phyloP scores from a whole-genome alignment of 2,113 vertebrate genomes.

The Lampris incognitus region DNA sequence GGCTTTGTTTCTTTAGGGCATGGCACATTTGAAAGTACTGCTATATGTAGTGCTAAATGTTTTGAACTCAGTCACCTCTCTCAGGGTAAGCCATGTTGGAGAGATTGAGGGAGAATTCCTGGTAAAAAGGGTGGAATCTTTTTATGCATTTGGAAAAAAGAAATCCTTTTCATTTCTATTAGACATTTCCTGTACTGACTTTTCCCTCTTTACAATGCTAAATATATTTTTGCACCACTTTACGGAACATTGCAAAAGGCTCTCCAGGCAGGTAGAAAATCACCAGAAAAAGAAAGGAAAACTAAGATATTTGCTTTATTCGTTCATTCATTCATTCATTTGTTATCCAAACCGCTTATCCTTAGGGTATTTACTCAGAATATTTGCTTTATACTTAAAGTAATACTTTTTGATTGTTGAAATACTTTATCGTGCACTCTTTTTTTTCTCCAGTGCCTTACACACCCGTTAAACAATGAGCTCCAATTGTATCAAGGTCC shows the following conservation, averaged over 20 bases:
- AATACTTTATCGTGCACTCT: too few species aligned
- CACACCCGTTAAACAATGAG: background rate
- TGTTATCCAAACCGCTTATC: too few species aligned
- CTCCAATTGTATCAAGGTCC: background rate
- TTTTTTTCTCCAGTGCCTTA: too few species aligned
- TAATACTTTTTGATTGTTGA: too few species aligned
- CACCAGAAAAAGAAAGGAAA: too few species aligned
- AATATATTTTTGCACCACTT: background rate
- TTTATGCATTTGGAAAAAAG: background rate
- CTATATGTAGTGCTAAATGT: constrained; percentile 53
- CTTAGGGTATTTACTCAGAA: too few species aligned
- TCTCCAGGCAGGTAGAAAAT: too few species aligned
- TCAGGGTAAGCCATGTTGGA: constrained; percentile 16
- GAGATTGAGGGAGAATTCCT: constrained; percentile 36
- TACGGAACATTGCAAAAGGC: too few species aligned
- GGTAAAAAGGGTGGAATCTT: constrained; percentile 12
- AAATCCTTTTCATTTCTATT: constrained; percentile 4
- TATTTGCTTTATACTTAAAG: too few species aligned
- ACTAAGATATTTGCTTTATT: too few species aligned
- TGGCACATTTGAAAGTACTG: constrained; percentile 54
- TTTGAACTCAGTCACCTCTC: constrained; percentile 63
- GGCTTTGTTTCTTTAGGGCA: constrained; percentile 39
- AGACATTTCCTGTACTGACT: constrained; percentile 27
- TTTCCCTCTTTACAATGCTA: background rate
- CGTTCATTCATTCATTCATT: too few species aligned